Evolutionary conservation across 2,797 vertebrate genomes (phyloP).

Genomic region (Sandelia bainsii): DNA sequence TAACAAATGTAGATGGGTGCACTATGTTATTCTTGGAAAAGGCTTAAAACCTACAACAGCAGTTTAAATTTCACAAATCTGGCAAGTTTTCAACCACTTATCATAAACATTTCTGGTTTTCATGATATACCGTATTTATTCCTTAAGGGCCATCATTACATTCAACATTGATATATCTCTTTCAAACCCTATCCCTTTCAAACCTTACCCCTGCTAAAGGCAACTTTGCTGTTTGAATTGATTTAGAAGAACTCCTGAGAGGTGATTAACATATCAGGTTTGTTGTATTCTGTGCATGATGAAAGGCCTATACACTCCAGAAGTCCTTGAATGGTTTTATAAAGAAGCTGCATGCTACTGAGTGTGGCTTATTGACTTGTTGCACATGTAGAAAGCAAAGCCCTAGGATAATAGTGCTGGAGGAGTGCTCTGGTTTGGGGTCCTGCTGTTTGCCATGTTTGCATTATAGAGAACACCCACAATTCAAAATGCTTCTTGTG

Average conservation of each 20-base stretch:
- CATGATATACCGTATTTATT: slow-evolving; percentile 13
- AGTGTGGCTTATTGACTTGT: slow-evolving; percentile 73
- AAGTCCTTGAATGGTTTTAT: slow-evolving; percentile 31
- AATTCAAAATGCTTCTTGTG: slow-evolving; percentile 58
- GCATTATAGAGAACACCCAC: slow-evolving; percentile 76
- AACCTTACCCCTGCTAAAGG: slow-evolving; percentile 15
- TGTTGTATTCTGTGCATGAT: slow-evolving; percentile 5
- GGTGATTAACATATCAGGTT: slow-evolving; percentile 5
- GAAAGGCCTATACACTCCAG: not conserved
- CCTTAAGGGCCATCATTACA: not conserved
- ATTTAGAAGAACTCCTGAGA: slow-evolving; percentile 24
- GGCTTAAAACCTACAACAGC: not conserved
- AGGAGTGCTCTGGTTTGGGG: slow-evolving; percentile 39
- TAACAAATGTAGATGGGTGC: too few species aligned
- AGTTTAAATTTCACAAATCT: slow-evolving; percentile 9
- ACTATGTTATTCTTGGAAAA: slow-evolving; percentile 18
- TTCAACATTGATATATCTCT: not conserved
- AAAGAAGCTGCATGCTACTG: slow-evolving; percentile 8
- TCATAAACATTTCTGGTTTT: slow-evolving; percentile 27
- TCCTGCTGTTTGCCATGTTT: slow-evolving; percentile 52
- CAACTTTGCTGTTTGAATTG: slow-evolving; percentile 17
- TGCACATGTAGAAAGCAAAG: slow-evolving; percentile 67
- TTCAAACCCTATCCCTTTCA: not conserved
- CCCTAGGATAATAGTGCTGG: slow-evolving; percentile 27
- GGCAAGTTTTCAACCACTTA: not conserved